Evolutionary conservation across 1,140 invertebrate species (phyloP), one percentile per base, ranked within the genome.

Genomic region (Drosophila quadrilineata): DNA sequence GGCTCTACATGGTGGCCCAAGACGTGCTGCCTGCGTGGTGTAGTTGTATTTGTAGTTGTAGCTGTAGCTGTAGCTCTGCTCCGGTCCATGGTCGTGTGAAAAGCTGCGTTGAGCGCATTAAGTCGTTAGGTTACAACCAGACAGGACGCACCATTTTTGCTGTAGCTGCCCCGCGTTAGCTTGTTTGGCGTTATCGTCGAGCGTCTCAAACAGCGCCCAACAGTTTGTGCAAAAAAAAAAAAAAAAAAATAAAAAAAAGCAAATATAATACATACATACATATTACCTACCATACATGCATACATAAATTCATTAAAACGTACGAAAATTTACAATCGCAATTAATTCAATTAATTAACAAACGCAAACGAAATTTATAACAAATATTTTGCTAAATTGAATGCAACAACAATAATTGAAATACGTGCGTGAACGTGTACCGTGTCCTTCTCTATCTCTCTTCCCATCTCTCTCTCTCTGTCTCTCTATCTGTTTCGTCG

Each of bases 71-170:
- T 40, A n/a, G n/a, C 68, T 77, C 41, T 53, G 71, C 66, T 85
- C 71, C 26, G 73, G 82, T 87, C 84, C 85, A 87, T 85, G 84
- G 77, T 69, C 84, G 84, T 88, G 85, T 68, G 77, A 85, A 87
- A 87, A 87, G 75, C 75, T 85, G 75, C 68, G 79, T 84, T 79
- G 84, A 87, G 84, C 84, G 84, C 84, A 87, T 87, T 88, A 87
- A 88, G 85, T 87, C 77, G 85, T 84, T 79, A 80, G 84, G 84
- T 75, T 85, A 85, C 85, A 87, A 87, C 85, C 85, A 87, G 85
- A 74, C 56, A 85, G 85, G 85, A 87, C 85, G 85, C 85, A 84
- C 68, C 65, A 69, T n/a, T n/a, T 66, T 67, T 53, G 29, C 52
- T 62, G 71, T 66, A 77, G 75, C 62, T 86, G 80, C 38, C n/a